Evolutionary conservation across 2,888 invertebrate genomes (phyloP).

Genomic region (Lasioglossum malachurum): DNA sequence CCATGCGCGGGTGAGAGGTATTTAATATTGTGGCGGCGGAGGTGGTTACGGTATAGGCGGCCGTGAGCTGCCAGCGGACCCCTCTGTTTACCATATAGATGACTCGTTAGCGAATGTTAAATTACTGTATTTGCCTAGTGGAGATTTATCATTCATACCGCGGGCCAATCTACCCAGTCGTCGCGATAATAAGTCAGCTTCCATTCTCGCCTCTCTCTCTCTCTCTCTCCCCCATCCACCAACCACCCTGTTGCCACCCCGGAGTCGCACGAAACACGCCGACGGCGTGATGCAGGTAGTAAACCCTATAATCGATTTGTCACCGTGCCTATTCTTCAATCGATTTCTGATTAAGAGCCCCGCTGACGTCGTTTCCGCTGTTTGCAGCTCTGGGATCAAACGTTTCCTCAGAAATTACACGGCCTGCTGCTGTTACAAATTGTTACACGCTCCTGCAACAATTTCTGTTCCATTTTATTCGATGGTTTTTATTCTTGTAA

Average conservation of each 20-base stretch:
- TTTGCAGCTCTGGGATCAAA: not conserved
- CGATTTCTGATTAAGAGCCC: slow-evolving; percentile 41
- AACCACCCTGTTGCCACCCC: not conserved
- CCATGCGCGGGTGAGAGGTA: slow-evolving; percentile 67
- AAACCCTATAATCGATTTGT: slow-evolving; percentile 63
- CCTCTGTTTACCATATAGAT: slow-evolving; percentile 83
- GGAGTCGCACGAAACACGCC: slow-evolving; percentile 52
- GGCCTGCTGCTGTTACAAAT: not conserved
- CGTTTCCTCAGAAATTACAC: not conserved
- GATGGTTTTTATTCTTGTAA: not conserved
- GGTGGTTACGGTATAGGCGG: slow-evolving; percentile 75
- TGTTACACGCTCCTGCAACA: not conserved
- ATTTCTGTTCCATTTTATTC: not conserved
- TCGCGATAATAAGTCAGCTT: slow-evolving; percentile 76
- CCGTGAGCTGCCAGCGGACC: slow-evolving; percentile 74
- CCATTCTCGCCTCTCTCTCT: slow-evolving; percentile 60
- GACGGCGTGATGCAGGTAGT: slow-evolving; percentile 54
- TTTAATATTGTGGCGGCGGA: slow-evolving; percentile 77
- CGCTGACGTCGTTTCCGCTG: not conserved
- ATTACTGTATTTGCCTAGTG: slow-evolving; percentile 82
- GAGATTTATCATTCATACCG: slow-evolving; percentile 82
- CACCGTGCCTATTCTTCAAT: slow-evolving; percentile 55
- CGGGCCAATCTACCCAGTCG: slow-evolving; percentile 78
- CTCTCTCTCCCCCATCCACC: not conserved
- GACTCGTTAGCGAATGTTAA: slow-evolving; percentile 83